phyloP scores from a whole-genome alignment of 2,113 vertebrate genomes.

The Cettia cetti region DNA sequence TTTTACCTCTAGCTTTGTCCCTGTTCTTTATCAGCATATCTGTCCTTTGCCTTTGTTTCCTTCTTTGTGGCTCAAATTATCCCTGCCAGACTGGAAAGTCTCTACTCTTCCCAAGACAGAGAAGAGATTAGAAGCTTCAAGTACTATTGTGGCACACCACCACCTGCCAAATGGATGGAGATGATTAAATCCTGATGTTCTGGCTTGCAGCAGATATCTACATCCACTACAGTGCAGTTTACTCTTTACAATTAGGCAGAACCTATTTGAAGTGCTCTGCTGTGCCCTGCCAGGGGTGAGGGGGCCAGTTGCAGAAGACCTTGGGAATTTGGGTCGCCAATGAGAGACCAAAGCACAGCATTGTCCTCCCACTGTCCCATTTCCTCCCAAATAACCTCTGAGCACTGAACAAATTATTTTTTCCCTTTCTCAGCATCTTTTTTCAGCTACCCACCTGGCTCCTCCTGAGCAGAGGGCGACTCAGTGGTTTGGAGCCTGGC shows the following conservation, averaged over 20 bases:
- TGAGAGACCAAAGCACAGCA: background rate
- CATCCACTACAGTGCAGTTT: background rate
- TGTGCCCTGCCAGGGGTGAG: too few species aligned
- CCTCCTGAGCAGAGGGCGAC: background rate
- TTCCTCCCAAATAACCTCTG: background rate
- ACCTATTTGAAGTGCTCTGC: background rate
- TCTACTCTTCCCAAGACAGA: background rate
- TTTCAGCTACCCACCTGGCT: conserved; percentile 11
- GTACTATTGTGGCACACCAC: background rate
- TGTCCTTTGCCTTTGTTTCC: background rate
- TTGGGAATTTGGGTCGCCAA: background rate
- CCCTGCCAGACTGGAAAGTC: background rate
- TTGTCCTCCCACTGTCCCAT: background rate
- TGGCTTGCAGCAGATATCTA: background rate
- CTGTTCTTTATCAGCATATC: background rate
- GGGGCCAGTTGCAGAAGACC: background rate
- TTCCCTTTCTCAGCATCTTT: background rate
- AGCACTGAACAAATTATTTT: background rate
- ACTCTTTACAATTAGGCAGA: background rate
- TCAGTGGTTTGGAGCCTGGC: background rate
- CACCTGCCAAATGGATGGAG: background rate
- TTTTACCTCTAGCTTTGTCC: background rate
- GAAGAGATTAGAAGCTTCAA: background rate
- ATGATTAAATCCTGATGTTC: background rate
- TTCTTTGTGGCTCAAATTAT: background rate